Conservation (phyloP, 2,888 invertebrate species). For the Melanargia galathea region DNA sequence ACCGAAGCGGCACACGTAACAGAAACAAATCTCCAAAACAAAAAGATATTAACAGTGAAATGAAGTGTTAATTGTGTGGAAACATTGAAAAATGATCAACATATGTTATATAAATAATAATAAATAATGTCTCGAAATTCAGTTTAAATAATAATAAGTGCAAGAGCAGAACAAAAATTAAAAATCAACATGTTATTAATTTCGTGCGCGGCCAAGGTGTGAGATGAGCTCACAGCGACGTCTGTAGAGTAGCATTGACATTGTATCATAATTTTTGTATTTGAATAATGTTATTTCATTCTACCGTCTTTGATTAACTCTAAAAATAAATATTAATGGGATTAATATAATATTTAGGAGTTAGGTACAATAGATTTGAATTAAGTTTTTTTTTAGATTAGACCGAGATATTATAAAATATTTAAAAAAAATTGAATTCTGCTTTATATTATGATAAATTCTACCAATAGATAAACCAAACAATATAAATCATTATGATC, state of each 20-base stretch:
- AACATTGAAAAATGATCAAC: slow-evolving; percentile 82
- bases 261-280: slow-evolving; percentile 9
- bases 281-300: slow-evolving; percentile 2
- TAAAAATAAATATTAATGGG: too few species aligned
- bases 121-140: slow-evolving; percentile 79
- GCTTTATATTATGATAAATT: too few species aligned
- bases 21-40: slow-evolving; percentile 59
- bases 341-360: too few species aligned
- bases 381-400: too few species aligned
- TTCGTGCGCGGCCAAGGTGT: slow-evolving; percentile 76
- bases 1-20: slow-evolving; percentile 29
- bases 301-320: neutral
- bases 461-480: too few species aligned
- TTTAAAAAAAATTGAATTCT: too few species aligned
- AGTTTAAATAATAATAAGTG: slow-evolving; percentile 82
- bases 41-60: slow-evolving; percentile 75
- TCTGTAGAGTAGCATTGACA: slow-evolving; percentile 49
- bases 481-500: too few species aligned
- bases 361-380: too few species aligned
- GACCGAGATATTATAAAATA: too few species aligned
- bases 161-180: slow-evolving; percentile 76
- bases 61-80: slow-evolving; percentile 82
- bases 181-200: slow-evolving; percentile 81
- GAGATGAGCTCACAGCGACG: slow-evolving; percentile 64
- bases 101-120: slow-evolving; percentile 82